phyloP scores from a whole-genome alignment of 2,888 invertebrate species.

The Lepeophtheirus nordmannii region DNA sequence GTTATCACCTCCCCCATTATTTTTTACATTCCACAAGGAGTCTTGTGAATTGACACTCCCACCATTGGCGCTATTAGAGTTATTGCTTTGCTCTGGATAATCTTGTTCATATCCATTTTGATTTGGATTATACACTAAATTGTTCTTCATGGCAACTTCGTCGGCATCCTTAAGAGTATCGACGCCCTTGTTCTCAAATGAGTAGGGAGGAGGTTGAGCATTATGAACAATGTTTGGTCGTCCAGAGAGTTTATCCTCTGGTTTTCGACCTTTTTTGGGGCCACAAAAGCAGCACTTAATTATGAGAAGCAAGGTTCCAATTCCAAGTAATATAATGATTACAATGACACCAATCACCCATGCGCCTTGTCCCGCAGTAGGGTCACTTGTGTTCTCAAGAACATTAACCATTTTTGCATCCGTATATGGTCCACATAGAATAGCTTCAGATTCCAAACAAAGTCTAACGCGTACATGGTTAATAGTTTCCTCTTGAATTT shows the following conservation, averaged over 20 bases:
- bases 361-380: background rate
- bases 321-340: background rate
- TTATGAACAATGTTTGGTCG: slow-evolving; percentile 13
- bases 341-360: slow-evolving; percentile 18
- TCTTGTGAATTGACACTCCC: slow-evolving; percentile 87
- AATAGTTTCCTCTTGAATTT: slow-evolving; percentile 25
- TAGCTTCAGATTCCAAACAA: slow-evolving; percentile 60
- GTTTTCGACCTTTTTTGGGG: background rate
- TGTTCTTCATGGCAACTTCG: slow-evolving; percentile 61
- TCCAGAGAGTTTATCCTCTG: background rate
- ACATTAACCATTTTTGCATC: slow-evolving; percentile 3
- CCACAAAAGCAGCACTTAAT: background rate
- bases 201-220: slow-evolving; percentile 31
- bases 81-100: slow-evolving; percentile 48
- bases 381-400: background rate
- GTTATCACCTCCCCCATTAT: slow-evolving; percentile 32
- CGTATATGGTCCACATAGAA: slow-evolving; percentile 49
- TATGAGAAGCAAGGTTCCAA: background rate
- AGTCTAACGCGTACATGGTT: slow-evolving; percentile 54
- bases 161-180: slow-evolving; percentile 72
- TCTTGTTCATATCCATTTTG: slow-evolving; percentile 58
- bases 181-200: slow-evolving; percentile 80
- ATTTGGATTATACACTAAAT: slow-evolving; percentile 27
- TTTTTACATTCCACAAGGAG: slow-evolving; percentile 80
- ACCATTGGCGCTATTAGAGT: slow-evolving; percentile 84